A percentile compares a stretch with the other conserved stretches of the same genome.
phyloP scores from a whole-genome alignment of 2,888 invertebrate genomes.

The Autographa pulchrina region DNA sequence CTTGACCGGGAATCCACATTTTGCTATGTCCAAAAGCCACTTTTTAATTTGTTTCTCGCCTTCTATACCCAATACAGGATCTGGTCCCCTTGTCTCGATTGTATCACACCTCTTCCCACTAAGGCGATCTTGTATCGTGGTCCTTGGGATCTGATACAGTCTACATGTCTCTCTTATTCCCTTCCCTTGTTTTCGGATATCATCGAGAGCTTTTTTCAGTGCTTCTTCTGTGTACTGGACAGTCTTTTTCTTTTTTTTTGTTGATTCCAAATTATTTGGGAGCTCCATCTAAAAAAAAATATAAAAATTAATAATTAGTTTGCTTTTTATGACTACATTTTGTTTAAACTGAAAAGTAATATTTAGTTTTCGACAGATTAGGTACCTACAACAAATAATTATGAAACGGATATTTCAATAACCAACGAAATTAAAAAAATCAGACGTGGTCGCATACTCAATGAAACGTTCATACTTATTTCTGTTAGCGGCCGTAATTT shows the following conservation, averaged over 20 bases:
- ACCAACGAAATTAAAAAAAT: too few relatives aligned
- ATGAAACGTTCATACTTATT: too few relatives aligned
- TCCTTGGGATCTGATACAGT: slow-evolving; percentile 28
- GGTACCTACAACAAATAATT: too few relatives aligned
- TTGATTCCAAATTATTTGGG: not conserved
- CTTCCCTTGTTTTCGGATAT: too few relatives aligned
- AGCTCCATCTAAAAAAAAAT: not conserved
- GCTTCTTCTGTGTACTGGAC: too few relatives aligned
- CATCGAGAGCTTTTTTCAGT: too few relatives aligned
- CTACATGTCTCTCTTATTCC: too few relatives aligned
- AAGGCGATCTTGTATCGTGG: slow-evolving; percentile 22
- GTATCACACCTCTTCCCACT: slow-evolving; percentile 2
- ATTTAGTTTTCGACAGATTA: too few relatives aligned
- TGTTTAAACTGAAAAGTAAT: not conserved
- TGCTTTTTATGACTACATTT: not conserved
- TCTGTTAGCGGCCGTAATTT: too few relatives aligned
- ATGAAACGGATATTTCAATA: too few relatives aligned
- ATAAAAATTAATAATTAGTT: not conserved
- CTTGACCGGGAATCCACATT: slow-evolving; percentile 65
- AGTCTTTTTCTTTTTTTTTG: too few relatives aligned
- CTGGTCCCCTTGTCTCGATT: not conserved
- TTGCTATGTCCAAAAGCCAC: slow-evolving; percentile 58
- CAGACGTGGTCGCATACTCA: too few relatives aligned
- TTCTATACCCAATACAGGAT: slow-evolving; percentile 2
- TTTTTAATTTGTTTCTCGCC: slow-evolving; percentile 3